These are phyloP conservation scores for Andinoacara biseriatus DNA, from an alignment of 2,113 vertebrate genomes.

Conservation along the genomic window DNA sequence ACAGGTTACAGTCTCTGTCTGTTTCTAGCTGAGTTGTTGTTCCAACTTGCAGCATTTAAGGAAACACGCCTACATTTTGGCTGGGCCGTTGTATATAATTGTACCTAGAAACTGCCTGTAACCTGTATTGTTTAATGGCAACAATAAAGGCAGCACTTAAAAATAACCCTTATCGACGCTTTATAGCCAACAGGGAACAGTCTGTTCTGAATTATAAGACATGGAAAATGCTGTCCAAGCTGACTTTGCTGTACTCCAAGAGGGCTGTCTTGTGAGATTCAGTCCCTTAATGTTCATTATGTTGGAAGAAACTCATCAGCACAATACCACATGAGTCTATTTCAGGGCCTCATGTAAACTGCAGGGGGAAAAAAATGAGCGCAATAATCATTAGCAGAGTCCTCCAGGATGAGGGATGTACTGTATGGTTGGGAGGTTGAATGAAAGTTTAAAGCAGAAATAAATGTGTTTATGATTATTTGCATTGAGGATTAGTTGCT, in stretches of 20 bases:
- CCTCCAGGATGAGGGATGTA: constrained; percentile 42
- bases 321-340: constrained; percentile 36
- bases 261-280: constrained; percentile 32
- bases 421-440: constrained; percentile 52
- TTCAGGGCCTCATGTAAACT: constrained; percentile 60
- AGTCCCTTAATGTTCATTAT: constrained; percentile 62
- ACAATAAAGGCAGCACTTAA: constrained; percentile 25
- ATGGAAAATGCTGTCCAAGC: constrained; percentile 36
- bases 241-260: constrained; percentile 17
- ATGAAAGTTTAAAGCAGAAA: constrained; percentile 55
- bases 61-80: not conserved
- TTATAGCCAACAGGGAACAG: constrained; percentile 34
- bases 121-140: constrained; percentile 14
- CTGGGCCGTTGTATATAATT: not conserved
- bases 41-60: not conserved
- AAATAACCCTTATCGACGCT: constrained; percentile 15
- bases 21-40: not conserved
- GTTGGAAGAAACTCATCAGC: constrained; percentile 55
- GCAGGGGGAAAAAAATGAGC: constrained; percentile 47
- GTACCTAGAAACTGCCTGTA: not conserved
- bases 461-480: constrained; percentile 4
- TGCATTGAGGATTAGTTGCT: constrained; percentile 17
- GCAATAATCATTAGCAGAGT: constrained; percentile 57
- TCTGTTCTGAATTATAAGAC: constrained; percentile 15
- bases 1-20: not conserved